Evolutionary conservation across 2,888 invertebrate species (phyloP), one percentile per base, ranked within the genome.

Genomic region (Pyrrhosoma nymphula): DNA sequence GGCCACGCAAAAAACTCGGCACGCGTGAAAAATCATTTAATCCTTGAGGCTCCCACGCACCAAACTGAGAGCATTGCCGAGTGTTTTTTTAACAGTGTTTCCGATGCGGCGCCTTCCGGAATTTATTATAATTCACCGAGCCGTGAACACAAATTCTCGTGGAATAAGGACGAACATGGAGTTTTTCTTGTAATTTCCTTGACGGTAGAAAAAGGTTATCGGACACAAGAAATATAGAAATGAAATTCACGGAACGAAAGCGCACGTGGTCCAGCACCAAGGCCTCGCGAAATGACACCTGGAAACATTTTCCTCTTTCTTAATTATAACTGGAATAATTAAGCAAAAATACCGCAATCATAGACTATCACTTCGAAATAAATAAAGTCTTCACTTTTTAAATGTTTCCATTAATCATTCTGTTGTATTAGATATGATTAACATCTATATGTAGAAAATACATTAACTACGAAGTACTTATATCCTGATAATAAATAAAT

Each of bases 11-110:
- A 35, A 26, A 60, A 69, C 69, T 16, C n/a, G n/a, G n/a, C 69
- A 69, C n/a, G 69, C n/a, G n/a, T n/a, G n/a, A 12, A 69, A 30
- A 75, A 82, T 30, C 35, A 35, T 26, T 82, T 82, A 82, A 82
- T 82, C 82, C 82, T 82, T 82, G 82, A 35, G 16, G 35, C 82
- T 82, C 82, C 82, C 82, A 82, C 82, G 82, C 82, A 35, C 14
- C 35, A 47, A 47, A 47, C 47, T 47, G 30, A 82, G 35, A 82
- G 18, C 82, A 14, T 18, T 16, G 35, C 82, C 82, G 35, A 14
- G 82, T 82, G 82, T 82, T 82, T 35, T 82, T 82, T 35, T 3
- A 26, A 12, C 16, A 1, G 60, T 60, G 82, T 35, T 82, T 16
- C 35, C 14, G 82, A 30, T 1, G 30, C 35, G 82, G 82, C 82